phyloP scores from a whole-genome alignment of 2,888 invertebrate species.

The Leptodirus hochenwartii region DNA sequence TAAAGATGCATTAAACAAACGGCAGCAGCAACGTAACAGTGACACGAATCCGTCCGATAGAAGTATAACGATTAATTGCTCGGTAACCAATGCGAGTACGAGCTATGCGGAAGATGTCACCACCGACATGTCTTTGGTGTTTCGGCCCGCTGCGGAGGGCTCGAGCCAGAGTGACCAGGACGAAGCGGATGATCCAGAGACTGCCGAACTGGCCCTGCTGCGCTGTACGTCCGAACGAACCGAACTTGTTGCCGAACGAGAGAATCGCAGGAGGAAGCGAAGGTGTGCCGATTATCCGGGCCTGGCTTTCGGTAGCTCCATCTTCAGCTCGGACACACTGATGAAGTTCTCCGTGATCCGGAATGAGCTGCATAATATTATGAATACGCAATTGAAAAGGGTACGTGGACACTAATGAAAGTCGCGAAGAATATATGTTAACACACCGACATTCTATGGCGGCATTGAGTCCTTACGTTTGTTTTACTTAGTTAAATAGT shows the following conservation, averaged over 20 bases:
- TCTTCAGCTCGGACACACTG: constrained; percentile 91
- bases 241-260: constrained; percentile 73
- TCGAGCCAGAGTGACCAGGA: constrained; percentile 32
- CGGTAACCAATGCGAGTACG: no score
- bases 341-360: constrained; percentile 95
- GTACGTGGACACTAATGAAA: constrained; percentile 40
- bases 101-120: no score
- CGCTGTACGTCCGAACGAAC: constrained; percentile 80
- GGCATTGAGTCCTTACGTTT: no score
- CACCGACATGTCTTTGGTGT: constrained; percentile 24
- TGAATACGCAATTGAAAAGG: constrained; percentile 91
- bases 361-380: constrained; percentile 94
- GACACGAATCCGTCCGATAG: no score
- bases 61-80: no score
- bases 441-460: no score
- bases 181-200: constrained; percentile 55
- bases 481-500: no score
- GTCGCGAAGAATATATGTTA: not conserved
- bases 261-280: constrained; percentile 50
- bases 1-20: no score
- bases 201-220: constrained; percentile 64
- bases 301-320: constrained; percentile 75
- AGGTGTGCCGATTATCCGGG: constrained; percentile 87
- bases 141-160: constrained; percentile 28
- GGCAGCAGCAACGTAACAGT: no score